phyloP scores from a whole-genome alignment of 2,888 invertebrate species.

The Cremastinae sp. region DNA sequence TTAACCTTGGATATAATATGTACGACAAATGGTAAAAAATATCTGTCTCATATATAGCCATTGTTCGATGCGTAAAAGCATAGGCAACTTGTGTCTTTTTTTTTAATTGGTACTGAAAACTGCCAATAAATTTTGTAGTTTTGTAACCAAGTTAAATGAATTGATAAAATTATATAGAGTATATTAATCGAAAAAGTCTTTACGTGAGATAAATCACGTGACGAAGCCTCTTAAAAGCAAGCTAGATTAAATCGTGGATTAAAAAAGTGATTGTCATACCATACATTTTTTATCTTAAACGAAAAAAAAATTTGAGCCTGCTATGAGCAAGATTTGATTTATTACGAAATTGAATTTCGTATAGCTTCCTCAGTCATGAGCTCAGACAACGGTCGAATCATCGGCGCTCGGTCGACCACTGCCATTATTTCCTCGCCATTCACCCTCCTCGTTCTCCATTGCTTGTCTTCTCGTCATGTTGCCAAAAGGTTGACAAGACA shows the following conservation, averaged over 20 bases:
- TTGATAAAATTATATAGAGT: background rate
- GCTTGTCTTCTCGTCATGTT: slow-evolving; percentile 52
- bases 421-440: slow-evolving; percentile 44
- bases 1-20: slow-evolving; percentile 37
- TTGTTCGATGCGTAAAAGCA: background rate
- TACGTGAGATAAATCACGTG: slow-evolving; percentile 13
- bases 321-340: slow-evolving; percentile 7
- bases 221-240: slow-evolving; percentile 21
- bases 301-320: slow-evolving; percentile 19
- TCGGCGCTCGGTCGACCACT: slow-evolving; percentile 51
- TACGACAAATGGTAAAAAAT: slow-evolving; percentile 1
- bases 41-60: slow-evolving; percentile 3
- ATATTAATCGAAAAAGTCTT: background rate
- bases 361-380: background rate
- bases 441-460: slow-evolving; percentile 16
- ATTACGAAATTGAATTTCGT: background rate
- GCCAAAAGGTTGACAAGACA: slow-evolving; percentile 75
- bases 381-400: slow-evolving; percentile 62
- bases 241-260: slow-evolving; percentile 10
- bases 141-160: background rate
- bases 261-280: slow-evolving; percentile 16
- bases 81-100: slow-evolving; percentile 4
- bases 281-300: background rate
- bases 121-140: slow-evolving; percentile 4
- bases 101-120: background rate